Evolutionary conservation across 2,113 vertebrate species (phyloP).

Genomic region (Ploceus nigricollis): DNA sequence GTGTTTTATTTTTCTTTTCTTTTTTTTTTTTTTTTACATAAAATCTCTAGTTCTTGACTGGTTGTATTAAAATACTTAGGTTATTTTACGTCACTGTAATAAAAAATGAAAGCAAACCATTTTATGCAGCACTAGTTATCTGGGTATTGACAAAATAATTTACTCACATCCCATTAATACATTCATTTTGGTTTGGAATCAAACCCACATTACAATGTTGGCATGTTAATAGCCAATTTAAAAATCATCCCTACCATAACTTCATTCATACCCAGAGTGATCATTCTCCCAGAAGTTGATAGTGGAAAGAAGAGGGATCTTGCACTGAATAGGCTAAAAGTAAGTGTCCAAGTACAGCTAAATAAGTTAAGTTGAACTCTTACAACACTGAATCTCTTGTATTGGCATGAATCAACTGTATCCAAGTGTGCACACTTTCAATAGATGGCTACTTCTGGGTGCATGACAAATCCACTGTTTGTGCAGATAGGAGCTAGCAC

Average conservation of each 20-base stretch:
- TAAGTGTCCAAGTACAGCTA: slow-evolving; percentile 48
- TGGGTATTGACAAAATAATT: slow-evolving; percentile 75
- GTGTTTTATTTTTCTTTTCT: slow-evolving; percentile 65
- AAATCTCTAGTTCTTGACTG: slow-evolving; percentile 72
- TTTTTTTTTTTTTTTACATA: slow-evolving; percentile 62
- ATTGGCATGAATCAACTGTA: slow-evolving; percentile 11
- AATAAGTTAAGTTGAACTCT: slow-evolving; percentile 64
- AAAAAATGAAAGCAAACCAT: slow-evolving; percentile 64
- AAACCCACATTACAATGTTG: slow-evolving; percentile 55
- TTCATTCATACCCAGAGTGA: slow-evolving; percentile 63
- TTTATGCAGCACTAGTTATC: slow-evolving; percentile 71
- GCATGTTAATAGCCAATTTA: slow-evolving; percentile 50
- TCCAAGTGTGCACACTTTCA: background rate
- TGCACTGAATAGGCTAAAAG: slow-evolving; percentile 1
- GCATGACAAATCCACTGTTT: background rate
- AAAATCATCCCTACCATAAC: slow-evolving; percentile 20
- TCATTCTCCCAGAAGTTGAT: background rate
- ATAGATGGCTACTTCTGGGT: slow-evolving; percentile 13
- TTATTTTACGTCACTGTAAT: slow-evolving; percentile 74
- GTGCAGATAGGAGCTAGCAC: slow-evolving; percentile 53
- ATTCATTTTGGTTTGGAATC: slow-evolving; percentile 76
- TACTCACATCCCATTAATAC: slow-evolving; percentile 70
- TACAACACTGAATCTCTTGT: background rate
- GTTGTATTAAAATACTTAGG: slow-evolving; percentile 73
- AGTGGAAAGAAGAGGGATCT: slow-evolving; percentile 18